Evolutionary conservation across 2,797 vertebrate species (phyloP).

Genomic region (Philypnodon macrostomus): DNA sequence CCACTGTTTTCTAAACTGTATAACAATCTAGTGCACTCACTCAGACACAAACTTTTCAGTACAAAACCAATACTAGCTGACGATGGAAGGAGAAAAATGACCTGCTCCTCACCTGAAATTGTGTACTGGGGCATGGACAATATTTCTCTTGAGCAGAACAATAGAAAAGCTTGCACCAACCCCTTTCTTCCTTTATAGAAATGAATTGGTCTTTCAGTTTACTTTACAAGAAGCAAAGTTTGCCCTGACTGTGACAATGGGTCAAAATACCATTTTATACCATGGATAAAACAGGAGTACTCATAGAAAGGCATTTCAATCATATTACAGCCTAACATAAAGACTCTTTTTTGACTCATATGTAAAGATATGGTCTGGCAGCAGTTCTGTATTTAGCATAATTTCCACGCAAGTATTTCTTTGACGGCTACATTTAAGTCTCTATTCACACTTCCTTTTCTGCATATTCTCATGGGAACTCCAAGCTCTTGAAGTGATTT

Average conservation of each 20-base stretch:
- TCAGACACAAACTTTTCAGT: slow-evolving; percentile 7
- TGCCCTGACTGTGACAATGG: too few relatives aligned
- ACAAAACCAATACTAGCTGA: slow-evolving; percentile 23
- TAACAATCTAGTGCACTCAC: slow-evolving; percentile 7
- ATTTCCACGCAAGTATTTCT: slow-evolving; percentile 15
- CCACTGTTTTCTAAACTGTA: not conserved
- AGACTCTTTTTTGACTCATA: not conserved
- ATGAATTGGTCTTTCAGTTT: slow-evolving; percentile 6
- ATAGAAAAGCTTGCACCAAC: slow-evolving; percentile 14
- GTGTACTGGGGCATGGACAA: slow-evolving; percentile 19
- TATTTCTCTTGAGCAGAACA: slow-evolving; percentile 22
- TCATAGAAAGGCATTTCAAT: too few relatives aligned
- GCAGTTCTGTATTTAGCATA: slow-evolving; percentile 2
- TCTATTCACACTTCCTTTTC: slow-evolving; percentile 11
- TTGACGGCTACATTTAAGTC: slow-evolving; percentile 13
- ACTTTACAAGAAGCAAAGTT: too few relatives aligned
- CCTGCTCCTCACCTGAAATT: slow-evolving; percentile 12
- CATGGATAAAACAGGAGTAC: too few relatives aligned
- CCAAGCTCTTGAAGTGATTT: slow-evolving; percentile 27
- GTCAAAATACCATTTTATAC: too few relatives aligned
- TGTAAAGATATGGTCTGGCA: not conserved
- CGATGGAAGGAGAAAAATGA: slow-evolving; percentile 20
- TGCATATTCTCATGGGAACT: slow-evolving; percentile 16
- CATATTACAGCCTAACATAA: not conserved
- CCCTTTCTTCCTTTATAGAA: slow-evolving; percentile 15